phyloP scores from a whole-genome alignment of 1,140 invertebrate species.

The Arctopsyche grandis region DNA sequence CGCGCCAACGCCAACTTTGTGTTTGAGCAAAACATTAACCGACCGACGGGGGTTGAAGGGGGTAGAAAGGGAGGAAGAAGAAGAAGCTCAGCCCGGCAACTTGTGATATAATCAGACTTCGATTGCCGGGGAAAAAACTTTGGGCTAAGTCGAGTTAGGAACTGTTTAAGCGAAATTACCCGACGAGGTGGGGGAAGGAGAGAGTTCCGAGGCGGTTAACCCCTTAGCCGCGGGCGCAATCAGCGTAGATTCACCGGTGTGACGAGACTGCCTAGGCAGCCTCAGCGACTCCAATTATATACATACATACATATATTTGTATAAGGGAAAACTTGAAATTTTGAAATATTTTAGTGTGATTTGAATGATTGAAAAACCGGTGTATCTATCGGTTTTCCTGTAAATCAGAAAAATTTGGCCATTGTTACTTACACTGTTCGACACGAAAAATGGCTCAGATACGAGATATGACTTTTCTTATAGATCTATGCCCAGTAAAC shows the following conservation, averaged over 20 bases:
- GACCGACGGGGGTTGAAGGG: not conserved
- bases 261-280: too few relatives aligned
- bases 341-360: too few relatives aligned
- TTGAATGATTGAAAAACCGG: too few relatives aligned
- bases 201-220: not conserved
- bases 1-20: slow-evolving; percentile 13
- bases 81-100: slow-evolving; percentile 20
- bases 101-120: slow-evolving; percentile 49
- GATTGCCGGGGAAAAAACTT: slow-evolving; percentile 48
- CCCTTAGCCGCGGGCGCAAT: not conserved
- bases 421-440: too few relatives aligned
- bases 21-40: slow-evolving; percentile 46
- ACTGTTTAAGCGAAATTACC: slow-evolving; percentile 52
- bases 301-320: too few relatives aligned
- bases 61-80: slow-evolving; percentile 5
- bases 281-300: too few relatives aligned
- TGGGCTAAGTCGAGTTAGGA: slow-evolving; percentile 49
- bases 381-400: too few relatives aligned
- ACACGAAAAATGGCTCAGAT: too few relatives aligned
- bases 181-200: not conserved
- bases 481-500: too few relatives aligned
- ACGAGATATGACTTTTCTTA: too few relatives aligned
- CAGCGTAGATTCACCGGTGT: not conserved
- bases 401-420: too few relatives aligned
- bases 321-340: too few relatives aligned